Evolutionary conservation across 2,113 vertebrate species (phyloP), one percentile per base, ranked within the genome.

Genomic region (Brachirus orientalis): DNA sequence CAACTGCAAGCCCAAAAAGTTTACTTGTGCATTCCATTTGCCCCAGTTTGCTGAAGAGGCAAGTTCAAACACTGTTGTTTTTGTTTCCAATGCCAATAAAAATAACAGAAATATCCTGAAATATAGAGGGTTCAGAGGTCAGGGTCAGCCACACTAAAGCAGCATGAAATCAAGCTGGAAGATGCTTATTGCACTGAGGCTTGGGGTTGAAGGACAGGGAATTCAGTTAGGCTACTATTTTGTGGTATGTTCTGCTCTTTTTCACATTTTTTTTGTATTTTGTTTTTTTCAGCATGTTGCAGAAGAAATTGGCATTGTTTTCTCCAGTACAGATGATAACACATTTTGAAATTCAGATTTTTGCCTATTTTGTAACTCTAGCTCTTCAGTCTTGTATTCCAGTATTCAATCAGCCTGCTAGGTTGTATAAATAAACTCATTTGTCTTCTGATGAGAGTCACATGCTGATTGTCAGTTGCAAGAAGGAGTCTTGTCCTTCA

Each of bases 401-500:
- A 43, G 55, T 14, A 48, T 90, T 79, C 72, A 80, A 72, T 85
- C 72, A 72, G 53, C 47, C 55, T 37, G 57, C 63, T 84, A 0
- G 47, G 44, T 63, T 60, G 33, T 20, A 77, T 90, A 88, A 87
- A 89, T 85, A 81, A 84, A 84, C 41, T 53, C 75, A 86, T 88
- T 87, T 77, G 76, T 90, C 81, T 79, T 75, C 41, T 70, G 74
- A 88, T 72, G 79, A 72, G 53, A 86, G 74, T 86, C 80, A 85
- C 77, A 80, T 79, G 79, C 83, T 85, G 75, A 75, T 84, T 84
- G 86, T 90, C 82, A 74, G 81, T 38, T 69, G 75, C 78, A 36
- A 80, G 81, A 76, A 75, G 71, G 53, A 82, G 65, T 74, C 82
- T 85, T 86, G 83, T 90, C 77, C 80, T 89, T 89, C 72, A 79